Evolutionary conservation across 2,797 vertebrate genomes (phyloP).

Genomic region (Melanotaenia trifasciata): DNA sequence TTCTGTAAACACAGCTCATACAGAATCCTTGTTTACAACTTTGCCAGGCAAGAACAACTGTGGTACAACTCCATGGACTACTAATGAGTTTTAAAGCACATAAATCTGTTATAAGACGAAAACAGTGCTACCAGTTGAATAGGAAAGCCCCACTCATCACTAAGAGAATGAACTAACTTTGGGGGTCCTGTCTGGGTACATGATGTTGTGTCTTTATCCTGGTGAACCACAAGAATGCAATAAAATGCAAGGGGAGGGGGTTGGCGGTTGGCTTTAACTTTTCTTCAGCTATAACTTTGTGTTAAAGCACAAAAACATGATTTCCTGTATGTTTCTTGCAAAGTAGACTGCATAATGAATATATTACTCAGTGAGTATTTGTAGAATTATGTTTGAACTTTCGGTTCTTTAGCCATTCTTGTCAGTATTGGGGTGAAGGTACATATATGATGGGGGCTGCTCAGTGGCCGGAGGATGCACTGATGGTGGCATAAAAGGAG

Average conservation of each 20-base stretch:
- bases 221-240: neutral
- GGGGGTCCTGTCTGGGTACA: conserved; percentile 53
- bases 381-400: neutral
- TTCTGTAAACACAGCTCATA: neutral
- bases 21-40: conserved; percentile 32
- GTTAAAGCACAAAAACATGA: neutral
- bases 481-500: neutral
- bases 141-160: conserved; percentile 51
- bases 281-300: neutral
- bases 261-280: too few relatives aligned
- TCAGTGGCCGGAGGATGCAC: conserved; percentile 4
- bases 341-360: neutral
- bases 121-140: conserved; percentile 59
- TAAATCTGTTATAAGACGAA: conserved; percentile 73
- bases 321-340: too few relatives aligned
- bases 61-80: conserved; percentile 60
- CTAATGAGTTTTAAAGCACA: conserved; percentile 69
- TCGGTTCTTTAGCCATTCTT: neutral
- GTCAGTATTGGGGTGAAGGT: conserved; percentile 10
- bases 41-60: conserved; percentile 9
- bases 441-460: conserved; percentile 21
- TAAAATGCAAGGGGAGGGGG: neutral
- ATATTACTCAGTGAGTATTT: neutral
- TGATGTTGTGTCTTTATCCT: conserved; percentile 67
- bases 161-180: conserved; percentile 68